Percentiles rank a stretch among this genome's conserved stretches.
phyloP scores from a whole-genome alignment of 2,888 invertebrate species.

The Rutpela maculata region DNA sequence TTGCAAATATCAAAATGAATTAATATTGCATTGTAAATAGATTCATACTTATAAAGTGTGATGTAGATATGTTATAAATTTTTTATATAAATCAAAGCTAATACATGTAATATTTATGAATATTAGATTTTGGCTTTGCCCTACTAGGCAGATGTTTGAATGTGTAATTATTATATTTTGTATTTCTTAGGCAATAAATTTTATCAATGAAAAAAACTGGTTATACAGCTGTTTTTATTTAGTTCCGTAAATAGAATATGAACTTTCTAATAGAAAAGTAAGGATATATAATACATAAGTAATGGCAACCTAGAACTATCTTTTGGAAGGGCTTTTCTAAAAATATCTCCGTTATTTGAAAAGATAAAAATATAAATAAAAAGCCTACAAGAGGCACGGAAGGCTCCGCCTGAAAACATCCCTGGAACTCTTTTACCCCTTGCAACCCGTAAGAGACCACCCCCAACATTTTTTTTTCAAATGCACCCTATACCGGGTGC shows the following conservation, averaged over 20 bases:
- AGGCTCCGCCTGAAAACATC: too few relatives aligned
- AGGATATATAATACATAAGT: too few relatives aligned
- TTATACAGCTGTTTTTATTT: not conserved
- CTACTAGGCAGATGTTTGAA: slow-evolving; percentile 37
- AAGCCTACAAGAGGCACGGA: too few relatives aligned
- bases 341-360: too few relatives aligned
- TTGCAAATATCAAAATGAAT: not conserved
- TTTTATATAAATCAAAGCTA: slow-evolving; percentile 40
- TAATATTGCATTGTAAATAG: slow-evolving; percentile 20
- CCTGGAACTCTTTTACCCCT: too few relatives aligned
- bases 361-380: too few relatives aligned
- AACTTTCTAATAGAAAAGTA: too few relatives aligned
- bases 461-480: too few relatives aligned
- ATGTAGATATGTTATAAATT: slow-evolving; percentile 37
- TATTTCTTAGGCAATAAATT: slow-evolving; percentile 47
- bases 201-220: slow-evolving; percentile 11
- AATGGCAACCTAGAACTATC: too few relatives aligned
- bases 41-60: slow-evolving; percentile 18
- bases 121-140: slow-evolving; percentile 43
- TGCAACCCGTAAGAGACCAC: too few relatives aligned
- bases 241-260: not conserved
- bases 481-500: too few relatives aligned
- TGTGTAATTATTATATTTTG: slow-evolving; percentile 43
- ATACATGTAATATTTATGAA: slow-evolving; percentile 31
- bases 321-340: too few relatives aligned